Conservation (phyloP, 2,797 vertebrate genomes). For the Sphaeramia orbicularis region DNA sequence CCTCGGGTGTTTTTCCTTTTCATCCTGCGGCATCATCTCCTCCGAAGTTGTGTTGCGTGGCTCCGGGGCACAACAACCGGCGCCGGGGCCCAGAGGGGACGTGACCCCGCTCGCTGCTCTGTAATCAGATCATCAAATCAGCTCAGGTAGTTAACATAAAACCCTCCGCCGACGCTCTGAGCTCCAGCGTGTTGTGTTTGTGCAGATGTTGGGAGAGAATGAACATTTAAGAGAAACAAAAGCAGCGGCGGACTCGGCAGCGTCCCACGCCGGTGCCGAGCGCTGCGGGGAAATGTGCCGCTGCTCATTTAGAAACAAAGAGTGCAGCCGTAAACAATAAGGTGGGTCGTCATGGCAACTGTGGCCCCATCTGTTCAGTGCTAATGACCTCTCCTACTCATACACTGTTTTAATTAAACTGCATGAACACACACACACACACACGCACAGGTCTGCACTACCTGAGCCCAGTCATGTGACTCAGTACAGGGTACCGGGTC, state of each 20-base stretch:
- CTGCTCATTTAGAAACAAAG: slow-evolving; percentile 57
- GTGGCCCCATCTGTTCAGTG: slow-evolving; percentile 80
- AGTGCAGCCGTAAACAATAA: slow-evolving; percentile 68
- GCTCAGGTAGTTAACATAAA: slow-evolving; percentile 34
- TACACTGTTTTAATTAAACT: slow-evolving; percentile 79
- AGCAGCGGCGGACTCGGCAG: slow-evolving; percentile 23
- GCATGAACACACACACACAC: slow-evolving; percentile 44
- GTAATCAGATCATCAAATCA: slow-evolving; percentile 34
- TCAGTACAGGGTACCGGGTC: background rate
- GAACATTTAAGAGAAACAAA: slow-evolving; percentile 46
- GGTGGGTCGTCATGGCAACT: slow-evolving; percentile 62
- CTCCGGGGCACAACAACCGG: slow-evolving; percentile 30
- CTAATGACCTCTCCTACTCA: slow-evolving; percentile 81
- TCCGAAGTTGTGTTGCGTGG: background rate
- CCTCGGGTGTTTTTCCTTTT: slow-evolving; percentile 45
- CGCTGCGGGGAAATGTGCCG: slow-evolving; percentile 24
- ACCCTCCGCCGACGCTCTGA: background rate
- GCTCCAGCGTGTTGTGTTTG: background rate
- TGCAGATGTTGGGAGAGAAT: slow-evolving; percentile 41
- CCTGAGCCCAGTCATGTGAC: slow-evolving; percentile 21
- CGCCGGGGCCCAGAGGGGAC: background rate
- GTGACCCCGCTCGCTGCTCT: slow-evolving; percentile 21
- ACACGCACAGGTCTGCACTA: slow-evolving; percentile 28
- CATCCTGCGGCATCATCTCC: slow-evolving; percentile 18
- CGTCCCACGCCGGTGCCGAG: slow-evolving; percentile 10